These are phyloP conservation scores for Melanotaenia trifasciata DNA, from an alignment of 2,797 vertebrate species.

Conservation along the genomic window DNA sequence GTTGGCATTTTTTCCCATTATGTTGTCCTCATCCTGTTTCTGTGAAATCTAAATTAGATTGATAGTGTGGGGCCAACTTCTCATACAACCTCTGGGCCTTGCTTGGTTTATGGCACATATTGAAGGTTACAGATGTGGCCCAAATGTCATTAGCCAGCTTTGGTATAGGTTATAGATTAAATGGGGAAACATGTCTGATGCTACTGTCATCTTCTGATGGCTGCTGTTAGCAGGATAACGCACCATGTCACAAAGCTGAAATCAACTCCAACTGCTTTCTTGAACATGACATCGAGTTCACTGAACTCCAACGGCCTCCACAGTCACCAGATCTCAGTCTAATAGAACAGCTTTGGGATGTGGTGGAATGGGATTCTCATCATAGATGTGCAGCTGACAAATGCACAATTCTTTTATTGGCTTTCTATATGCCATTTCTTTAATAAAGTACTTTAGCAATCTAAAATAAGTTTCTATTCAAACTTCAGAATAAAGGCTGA, in stretches of 20 bases:
- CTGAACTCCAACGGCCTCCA: not conserved
- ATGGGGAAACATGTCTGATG: no score
- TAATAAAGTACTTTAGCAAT: not conserved
- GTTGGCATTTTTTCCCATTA: no score
- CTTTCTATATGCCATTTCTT: not conserved
- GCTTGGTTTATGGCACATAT: no score
- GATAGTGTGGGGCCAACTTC: no score
- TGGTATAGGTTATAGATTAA: no score
- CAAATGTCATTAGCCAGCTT: no score
- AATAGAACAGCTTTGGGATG: not conserved
- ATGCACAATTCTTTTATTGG: no score
- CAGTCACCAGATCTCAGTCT: not conserved
- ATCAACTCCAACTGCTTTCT: constrained; percentile 15
- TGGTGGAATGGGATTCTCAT: not conserved
- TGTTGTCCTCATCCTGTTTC: no score
- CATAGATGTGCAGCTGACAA: no score
- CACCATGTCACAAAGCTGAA: constrained; percentile 19
- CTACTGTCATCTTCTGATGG: constrained; percentile 53
- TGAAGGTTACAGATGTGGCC: no score
- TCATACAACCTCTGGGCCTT: no score
- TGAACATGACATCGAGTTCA: not conserved
- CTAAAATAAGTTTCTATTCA: not conserved
- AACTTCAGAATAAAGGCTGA: not conserved
- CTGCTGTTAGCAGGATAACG: constrained; percentile 58
- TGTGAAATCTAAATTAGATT: no score